These are phyloP conservation scores for Ptyas mucosa DNA, from an alignment of 2,113 vertebrate species.

Conservation along the genomic window DNA sequence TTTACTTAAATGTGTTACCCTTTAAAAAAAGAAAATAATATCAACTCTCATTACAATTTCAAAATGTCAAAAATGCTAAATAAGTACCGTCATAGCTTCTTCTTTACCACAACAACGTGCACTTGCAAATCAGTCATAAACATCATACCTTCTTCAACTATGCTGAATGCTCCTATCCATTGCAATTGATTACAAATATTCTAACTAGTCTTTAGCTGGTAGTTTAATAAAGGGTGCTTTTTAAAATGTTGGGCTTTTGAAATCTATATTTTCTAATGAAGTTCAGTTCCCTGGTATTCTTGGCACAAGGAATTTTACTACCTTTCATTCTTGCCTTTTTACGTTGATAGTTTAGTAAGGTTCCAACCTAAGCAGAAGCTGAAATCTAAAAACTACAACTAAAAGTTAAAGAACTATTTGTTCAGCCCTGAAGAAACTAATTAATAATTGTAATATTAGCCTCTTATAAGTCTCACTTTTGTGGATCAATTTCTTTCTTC, in stretches of 20 bases:
- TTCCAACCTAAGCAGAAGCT: slow-evolving; percentile 23
- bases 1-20: slow-evolving; percentile 6
- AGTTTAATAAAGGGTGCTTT: not conserved
- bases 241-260: not conserved
- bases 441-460: not conserved
- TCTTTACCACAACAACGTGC: not conserved
- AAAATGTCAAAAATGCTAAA: slow-evolving; percentile 7
- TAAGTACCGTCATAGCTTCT: not conserved
- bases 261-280: not conserved
- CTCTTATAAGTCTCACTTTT: slow-evolving; percentile 33
- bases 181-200: not conserved
- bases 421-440: slow-evolving; percentile 11
- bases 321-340: slow-evolving; percentile 30
- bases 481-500: not conserved
- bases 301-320: not conserved
- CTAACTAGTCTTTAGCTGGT: not conserved
- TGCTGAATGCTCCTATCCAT: not conserved
- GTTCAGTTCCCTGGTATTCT: not conserved
- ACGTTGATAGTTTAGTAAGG: not conserved
- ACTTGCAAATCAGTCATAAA: not conserved
- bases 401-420: slow-evolving; percentile 2
- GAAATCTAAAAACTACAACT: slow-evolving; percentile 22
- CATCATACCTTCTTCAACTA: not conserved
- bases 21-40: slow-evolving; percentile 11
- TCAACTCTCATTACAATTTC: not conserved